phyloP scores from a whole-genome alignment of 2,113 vertebrate genomes.

The Sinocyclocheilus rhinocerous region DNA sequence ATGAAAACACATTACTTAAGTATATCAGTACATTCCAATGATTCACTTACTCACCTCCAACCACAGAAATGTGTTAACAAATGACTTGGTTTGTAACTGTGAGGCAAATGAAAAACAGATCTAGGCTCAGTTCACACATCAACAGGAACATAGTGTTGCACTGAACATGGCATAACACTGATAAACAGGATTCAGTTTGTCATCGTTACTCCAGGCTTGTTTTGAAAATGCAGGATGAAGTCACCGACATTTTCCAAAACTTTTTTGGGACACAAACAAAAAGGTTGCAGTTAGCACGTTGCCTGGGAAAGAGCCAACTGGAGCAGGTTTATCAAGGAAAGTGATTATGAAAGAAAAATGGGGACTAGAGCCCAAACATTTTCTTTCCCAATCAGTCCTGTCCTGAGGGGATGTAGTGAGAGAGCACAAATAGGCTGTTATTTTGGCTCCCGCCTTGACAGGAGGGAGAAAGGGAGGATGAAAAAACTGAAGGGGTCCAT shows the following conservation, averaged over 20 bases:
- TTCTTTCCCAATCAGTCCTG: conserved; percentile 47
- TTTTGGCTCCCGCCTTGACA: conserved; percentile 45
- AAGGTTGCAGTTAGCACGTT: neutral
- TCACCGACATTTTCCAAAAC: neutral
- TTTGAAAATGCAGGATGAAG: conserved; percentile 1
- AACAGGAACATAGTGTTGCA: neutral
- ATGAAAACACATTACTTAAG: neutral
- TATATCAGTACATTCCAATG: conserved; percentile 5
- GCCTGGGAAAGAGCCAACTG: conserved; percentile 19
- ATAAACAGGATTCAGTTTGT: neutral
- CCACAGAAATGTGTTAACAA: conserved; percentile 56
- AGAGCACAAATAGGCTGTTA: conserved; percentile 40
- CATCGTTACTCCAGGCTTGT: neutral
- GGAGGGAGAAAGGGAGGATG: neutral
- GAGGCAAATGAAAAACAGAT: conserved; percentile 33
- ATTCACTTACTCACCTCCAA: conserved; percentile 65
- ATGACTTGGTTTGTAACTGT: neutral
- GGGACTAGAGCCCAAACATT: conserved; percentile 56
- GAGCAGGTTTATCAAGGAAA: conserved; percentile 35
- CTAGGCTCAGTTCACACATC: neutral
- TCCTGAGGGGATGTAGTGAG: conserved; percentile 36
- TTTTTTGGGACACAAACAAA: conserved; percentile 16
- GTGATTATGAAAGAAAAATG: conserved; percentile 37
- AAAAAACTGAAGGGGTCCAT: neutral
- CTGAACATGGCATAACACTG: neutral